A percentile compares a stretch with the other conserved stretches of the same genome.
These are phyloP conservation scores for Hypocryptadius cinnamomeus DNA, from an alignment of 2,113 vertebrate species.

Conservation along the genomic window DNA sequence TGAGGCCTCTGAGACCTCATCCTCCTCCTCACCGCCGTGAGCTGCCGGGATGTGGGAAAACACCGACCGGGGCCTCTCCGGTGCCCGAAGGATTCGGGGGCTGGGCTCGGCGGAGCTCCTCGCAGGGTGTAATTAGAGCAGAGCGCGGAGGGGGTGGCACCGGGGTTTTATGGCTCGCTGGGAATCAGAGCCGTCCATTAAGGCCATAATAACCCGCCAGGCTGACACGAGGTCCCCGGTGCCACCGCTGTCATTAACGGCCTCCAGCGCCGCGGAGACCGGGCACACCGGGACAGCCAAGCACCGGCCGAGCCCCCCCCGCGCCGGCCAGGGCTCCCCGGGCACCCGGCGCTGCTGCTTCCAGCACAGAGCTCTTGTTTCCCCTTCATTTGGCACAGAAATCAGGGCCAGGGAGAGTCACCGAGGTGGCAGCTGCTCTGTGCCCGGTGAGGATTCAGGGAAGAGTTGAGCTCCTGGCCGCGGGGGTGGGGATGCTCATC, in stretches of 20 bases:
- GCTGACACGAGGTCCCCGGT: background rate
- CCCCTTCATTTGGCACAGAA: background rate
- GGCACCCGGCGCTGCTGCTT: background rate
- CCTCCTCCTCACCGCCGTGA: background rate
- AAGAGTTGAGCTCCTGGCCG: fast-evolving
- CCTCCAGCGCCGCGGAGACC: fast-evolving
- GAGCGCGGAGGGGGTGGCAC: background rate
- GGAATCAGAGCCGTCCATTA: background rate
- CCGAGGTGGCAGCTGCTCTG: background rate
- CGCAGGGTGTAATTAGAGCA: background rate
- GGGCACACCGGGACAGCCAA: background rate
- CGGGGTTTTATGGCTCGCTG: background rate
- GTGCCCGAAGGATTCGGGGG: background rate
- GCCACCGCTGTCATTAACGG: fast-evolving
- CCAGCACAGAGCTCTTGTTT: background rate
- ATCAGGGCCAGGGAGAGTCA: background rate
- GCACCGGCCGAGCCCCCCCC: background rate
- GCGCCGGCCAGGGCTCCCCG: fast-evolving
- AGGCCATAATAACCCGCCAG: background rate
- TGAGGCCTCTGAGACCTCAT: fast-evolving
- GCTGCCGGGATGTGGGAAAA: background rate
- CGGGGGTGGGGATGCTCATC: background rate
- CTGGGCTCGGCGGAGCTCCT: background rate
- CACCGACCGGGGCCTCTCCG: fast-evolving
- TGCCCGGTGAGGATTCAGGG: background rate